Percentiles rank a stretch among this genome's conserved stretches.
Evolutionary conservation across 2,888 invertebrate genomes (phyloP).

Genomic region (Clunio marinus): DNA sequence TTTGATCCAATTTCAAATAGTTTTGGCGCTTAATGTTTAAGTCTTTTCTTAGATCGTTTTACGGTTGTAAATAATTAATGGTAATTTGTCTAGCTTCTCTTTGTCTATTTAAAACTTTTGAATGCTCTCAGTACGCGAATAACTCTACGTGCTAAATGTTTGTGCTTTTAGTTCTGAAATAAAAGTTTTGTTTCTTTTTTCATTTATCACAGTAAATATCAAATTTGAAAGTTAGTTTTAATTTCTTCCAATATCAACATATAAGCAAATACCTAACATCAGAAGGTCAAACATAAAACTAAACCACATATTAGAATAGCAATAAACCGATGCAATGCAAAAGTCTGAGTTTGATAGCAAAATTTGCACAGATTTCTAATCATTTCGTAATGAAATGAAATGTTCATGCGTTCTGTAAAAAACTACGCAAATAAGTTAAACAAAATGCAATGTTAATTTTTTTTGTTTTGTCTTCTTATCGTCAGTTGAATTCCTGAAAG

Average conservation of each 20-base stretch:
- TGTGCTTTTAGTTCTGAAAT: conserved; percentile 39
- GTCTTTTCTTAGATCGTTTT: too few species aligned
- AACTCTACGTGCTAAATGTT: not conserved
- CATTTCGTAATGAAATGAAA: too few species aligned
- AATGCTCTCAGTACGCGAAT: not conserved
- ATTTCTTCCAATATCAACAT: not conserved
- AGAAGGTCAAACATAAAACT: too few species aligned
- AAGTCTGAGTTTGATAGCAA: too few species aligned
- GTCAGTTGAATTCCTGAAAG: not conserved
- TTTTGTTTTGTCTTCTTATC: not conserved
- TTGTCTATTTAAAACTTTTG: not conserved
- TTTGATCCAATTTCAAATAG: conserved; percentile 31
- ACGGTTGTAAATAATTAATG: not conserved
- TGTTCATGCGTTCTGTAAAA: too few species aligned
- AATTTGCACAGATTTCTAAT: too few species aligned
- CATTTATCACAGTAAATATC: too few species aligned
- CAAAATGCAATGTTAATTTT: not conserved
- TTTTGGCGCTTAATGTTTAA: conserved; percentile 27
- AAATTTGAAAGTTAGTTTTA: conserved; percentile 4
- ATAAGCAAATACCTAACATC: too few species aligned
- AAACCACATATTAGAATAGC: too few species aligned
- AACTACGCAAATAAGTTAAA: not conserved
- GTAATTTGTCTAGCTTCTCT: not conserved
- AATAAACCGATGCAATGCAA: too few species aligned
- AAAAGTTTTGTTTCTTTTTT: conserved; percentile 24